Base-by-base conservation (phyloP, 2,888 invertebrate genomes). In the Rhamphomyia laevipes region DNA sequence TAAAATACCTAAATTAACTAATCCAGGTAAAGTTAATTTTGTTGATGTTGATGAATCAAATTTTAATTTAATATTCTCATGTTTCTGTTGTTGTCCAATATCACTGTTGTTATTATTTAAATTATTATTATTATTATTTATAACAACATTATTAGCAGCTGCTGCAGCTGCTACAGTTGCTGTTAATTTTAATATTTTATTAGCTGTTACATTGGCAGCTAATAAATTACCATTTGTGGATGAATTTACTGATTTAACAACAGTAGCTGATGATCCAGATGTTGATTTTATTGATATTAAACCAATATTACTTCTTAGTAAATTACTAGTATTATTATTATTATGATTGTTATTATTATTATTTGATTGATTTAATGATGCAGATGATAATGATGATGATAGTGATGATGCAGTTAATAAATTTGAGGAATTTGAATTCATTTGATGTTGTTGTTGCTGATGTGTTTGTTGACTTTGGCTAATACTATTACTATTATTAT, bases 1-100 rank as follows among this genome's bases (percentile, higher is more conserved):
- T 41, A 77, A 62, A 45, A 77, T 66, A 41, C 74, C 75, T 57
- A 71, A 58, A 66, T 70, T 70, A 51, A 71, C 69, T 56, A 71
- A 62, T 61, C 67, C 67, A 52, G 70, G 70, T 57, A 70, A 55
- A 46, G 68, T 65, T 48, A 68, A 63, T 60, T 67, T 67, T 48
- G 64, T 55, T 46, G 51, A 52, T 42, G 53, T 55, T 46, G 53
- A 54, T 54, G 53, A 47, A 50, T 57, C 58, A 54, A 57, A 58
- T 56, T 58, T 57, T 48, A 58, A 50, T 55, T 57, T 57, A 53
- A 52, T 56, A 46, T 48, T 53, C 50, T 56, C 55, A 50, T 53
- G 53, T 51, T 52, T 48, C 48, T 51, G 38, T 49, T 50, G 38
- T 43, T 47, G 30, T 55, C 46, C 51, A 37, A 44, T 44, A 44